A percentile compares a stretch with the other conserved stretches of the same genome.
These are phyloP conservation scores for Notoglanidium macrostoma DNA, from an alignment of 2,797 vertebrate species.

Conservation along the genomic window DNA sequence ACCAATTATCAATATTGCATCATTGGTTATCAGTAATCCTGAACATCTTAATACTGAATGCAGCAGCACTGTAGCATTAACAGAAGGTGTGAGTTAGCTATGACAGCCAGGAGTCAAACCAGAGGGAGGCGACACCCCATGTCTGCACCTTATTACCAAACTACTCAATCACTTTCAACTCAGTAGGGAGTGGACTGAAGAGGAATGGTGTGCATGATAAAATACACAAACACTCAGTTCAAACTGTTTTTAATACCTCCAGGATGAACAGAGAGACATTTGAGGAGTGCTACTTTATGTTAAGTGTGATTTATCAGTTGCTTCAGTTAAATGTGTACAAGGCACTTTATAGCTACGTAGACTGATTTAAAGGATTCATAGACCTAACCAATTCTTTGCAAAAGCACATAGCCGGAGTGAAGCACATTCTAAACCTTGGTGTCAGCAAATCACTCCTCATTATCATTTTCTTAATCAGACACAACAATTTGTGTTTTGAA, in stretches of 20 bases:
- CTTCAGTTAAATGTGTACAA: not conserved
- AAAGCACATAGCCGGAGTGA: not conserved
- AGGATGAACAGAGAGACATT: not conserved
- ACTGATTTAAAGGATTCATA: not conserved
- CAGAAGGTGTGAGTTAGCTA: constrained; percentile 25
- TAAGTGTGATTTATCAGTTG: not conserved
- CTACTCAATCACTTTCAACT: not conserved
- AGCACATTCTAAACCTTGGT: not conserved
- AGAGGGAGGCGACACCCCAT: not conserved
- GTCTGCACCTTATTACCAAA: not conserved
- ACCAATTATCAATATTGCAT: constrained; percentile 5
- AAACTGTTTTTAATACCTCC: not conserved
- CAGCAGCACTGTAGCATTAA: constrained; percentile 11
- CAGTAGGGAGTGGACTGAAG: not conserved
- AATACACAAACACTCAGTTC: not conserved
- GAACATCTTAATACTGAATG: not conserved
- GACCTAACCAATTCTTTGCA: not conserved
- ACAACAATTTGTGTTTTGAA: not conserved
- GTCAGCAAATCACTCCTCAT: not conserved
- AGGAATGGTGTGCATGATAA: not conserved
- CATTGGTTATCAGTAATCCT: constrained; percentile 44
- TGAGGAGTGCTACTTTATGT: not conserved
- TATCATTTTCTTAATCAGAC: not conserved
- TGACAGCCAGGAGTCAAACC: constrained; percentile 2
- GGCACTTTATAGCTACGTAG: not conserved